phyloP scores from a whole-genome alignment of 2,113 vertebrate genomes.

The Erythrolamprus reginae region DNA sequence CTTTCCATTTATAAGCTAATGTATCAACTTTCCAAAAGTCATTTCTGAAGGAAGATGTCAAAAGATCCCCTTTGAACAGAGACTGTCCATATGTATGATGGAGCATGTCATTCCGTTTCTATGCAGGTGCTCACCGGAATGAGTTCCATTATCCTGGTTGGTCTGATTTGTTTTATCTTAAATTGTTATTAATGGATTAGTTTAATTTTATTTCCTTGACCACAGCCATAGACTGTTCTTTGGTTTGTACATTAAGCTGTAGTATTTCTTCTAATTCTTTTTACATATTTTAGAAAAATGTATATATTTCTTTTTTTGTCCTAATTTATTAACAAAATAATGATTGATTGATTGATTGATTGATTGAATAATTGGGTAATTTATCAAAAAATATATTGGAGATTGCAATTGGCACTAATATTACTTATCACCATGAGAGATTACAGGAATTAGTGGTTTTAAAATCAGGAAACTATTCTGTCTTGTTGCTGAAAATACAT shows the following conservation, averaged over 20 bases:
- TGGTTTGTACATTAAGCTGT: background rate
- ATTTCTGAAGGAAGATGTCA: background rate
- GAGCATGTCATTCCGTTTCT: background rate
- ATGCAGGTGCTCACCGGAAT: background rate
- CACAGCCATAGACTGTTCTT: background rate
- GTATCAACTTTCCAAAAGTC: background rate
- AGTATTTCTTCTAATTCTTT: background rate
- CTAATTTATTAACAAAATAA: background rate
- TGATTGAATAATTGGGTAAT: background rate
- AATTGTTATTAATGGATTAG: background rate
- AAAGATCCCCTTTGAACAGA: background rate
- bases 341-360: background rate
- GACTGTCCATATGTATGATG: background rate
- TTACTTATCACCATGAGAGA: background rate
- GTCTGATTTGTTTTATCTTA: background rate
- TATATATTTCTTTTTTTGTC: background rate
- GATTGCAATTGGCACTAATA: background rate
- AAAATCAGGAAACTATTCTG: background rate
- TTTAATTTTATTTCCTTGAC: background rate
- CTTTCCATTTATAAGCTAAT: background rate
- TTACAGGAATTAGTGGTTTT: background rate
- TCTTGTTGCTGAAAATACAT: background rate
- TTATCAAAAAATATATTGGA: accelerated
- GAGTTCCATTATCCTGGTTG: background rate
- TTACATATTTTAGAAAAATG: background rate